phyloP scores from a whole-genome alignment of 2,113 vertebrate genomes.

The Centropus unirufus region DNA sequence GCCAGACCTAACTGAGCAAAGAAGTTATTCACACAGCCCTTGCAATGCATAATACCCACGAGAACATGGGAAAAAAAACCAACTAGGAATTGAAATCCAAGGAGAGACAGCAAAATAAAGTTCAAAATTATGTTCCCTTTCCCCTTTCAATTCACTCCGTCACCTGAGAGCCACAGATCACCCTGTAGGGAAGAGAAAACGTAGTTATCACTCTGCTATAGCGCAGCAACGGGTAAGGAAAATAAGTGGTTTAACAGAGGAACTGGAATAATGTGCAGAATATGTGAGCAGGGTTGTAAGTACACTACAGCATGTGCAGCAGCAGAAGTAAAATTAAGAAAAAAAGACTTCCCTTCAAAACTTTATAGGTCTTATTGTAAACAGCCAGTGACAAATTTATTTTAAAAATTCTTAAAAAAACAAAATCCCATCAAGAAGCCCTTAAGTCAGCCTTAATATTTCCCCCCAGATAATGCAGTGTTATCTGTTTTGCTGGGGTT shows the following conservation, averaged over 20 bases:
- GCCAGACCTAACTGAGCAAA: neutral
- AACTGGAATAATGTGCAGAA: neutral
- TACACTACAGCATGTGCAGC: neutral
- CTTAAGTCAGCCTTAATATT: neutral
- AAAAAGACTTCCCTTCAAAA: neutral
- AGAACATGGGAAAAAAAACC: neutral
- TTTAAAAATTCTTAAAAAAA: neutral
- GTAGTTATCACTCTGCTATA: neutral
- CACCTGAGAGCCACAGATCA: neutral
- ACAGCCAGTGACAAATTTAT: neutral
- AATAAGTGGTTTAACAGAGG: neutral
- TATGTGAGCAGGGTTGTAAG: neutral
- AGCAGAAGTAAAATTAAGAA: neutral
- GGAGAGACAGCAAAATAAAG: neutral
- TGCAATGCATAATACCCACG: neutral
- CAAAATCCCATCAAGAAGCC: neutral
- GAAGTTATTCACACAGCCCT: neutral
- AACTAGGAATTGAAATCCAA: neutral
- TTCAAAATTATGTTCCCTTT: neutral
- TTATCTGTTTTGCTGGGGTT: neutral
- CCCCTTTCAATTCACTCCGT: neutral
- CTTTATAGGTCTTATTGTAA: neutral
- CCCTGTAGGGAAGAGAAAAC: neutral
- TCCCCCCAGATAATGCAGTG: neutral
- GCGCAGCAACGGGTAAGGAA: neutral